phyloP scores from a whole-genome alignment of 2,888 invertebrate genomes.

The Habroteleia sp. region DNA sequence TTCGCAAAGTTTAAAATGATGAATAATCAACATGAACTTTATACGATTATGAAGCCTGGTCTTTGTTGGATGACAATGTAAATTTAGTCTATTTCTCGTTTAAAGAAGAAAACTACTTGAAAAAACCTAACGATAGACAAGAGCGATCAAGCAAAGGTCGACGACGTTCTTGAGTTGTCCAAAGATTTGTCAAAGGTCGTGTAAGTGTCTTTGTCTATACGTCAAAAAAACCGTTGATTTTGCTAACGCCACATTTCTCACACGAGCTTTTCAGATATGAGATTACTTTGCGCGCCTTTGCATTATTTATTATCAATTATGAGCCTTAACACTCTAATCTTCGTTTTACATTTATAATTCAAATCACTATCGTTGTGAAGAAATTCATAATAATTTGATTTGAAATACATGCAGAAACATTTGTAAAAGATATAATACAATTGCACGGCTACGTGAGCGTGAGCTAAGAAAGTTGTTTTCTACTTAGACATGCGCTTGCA shows the following conservation, averaged over 20 bases:
- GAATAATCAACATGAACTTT: no score
- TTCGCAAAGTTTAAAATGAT: constrained; percentile 10
- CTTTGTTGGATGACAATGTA: constrained; percentile 36
- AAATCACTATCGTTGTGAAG: not conserved
- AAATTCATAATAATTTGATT: not conserved
- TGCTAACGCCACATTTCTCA: constrained; percentile 22
- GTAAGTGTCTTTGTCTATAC: constrained; percentile 40
- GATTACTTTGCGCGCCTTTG: constrained; percentile 2
- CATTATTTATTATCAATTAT: constrained; percentile 1
- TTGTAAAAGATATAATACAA: not conserved
- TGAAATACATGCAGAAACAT: constrained; percentile 14
- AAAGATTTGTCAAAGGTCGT: constrained; percentile 45
- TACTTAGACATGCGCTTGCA: constrained; percentile 50
- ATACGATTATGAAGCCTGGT: not conserved
- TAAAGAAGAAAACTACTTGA: constrained; percentile 35
- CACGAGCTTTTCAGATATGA: constrained; percentile 24
- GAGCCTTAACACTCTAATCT: no score
- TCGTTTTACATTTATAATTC: no score
- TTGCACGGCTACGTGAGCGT: constrained; percentile 19
- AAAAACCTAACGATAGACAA: constrained; percentile 40
- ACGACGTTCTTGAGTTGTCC: constrained; percentile 36
- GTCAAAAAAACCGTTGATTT: constrained; percentile 27
- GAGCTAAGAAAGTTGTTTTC: constrained; percentile 24
- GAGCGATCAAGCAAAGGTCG: constrained; percentile 48
- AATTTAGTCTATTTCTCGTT: constrained; percentile 46